Evolutionary conservation across 2,888 invertebrate species (phyloP).

Genomic region (Nymphalis urticae): DNA sequence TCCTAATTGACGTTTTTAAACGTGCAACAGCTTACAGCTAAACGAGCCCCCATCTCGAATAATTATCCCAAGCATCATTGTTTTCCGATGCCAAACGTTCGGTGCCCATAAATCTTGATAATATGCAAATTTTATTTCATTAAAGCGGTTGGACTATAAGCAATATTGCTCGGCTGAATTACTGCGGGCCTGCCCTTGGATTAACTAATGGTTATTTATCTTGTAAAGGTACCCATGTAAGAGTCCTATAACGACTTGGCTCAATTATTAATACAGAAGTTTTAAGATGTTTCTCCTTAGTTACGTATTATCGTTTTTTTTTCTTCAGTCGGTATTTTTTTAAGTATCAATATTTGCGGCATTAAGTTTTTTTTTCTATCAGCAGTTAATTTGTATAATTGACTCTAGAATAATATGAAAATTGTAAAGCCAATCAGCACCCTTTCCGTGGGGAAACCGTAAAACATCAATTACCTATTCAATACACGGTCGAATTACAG

Average conservation of each 20-base stretch:
- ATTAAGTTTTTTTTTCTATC: constrained; percentile 1
- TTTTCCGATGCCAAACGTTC: constrained; percentile 63
- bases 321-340: background rate
- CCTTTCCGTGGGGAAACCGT: constrained; percentile 43
- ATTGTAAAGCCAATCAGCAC: constrained; percentile 61
- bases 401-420: constrained; percentile 57
- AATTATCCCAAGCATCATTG: constrained; percentile 62
- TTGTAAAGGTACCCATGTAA: constrained; percentile 68
- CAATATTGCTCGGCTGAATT: constrained; percentile 74
- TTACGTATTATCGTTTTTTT: constrained; percentile 12
- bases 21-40: constrained; percentile 33
- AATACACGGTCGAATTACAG: constrained; percentile 43
- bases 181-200: constrained; percentile 72
- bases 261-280: constrained; percentile 60
- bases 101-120: constrained; percentile 73
- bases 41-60: constrained; percentile 52
- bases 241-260: constrained; percentile 61
- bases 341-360: too few relatives aligned
- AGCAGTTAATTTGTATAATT: constrained; percentile 41
- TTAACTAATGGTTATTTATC: constrained; percentile 82
- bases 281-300: constrained; percentile 28
- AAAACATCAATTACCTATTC: constrained; percentile 50
- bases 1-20: constrained; percentile 16
- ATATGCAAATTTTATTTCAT: constrained; percentile 82
- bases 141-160: constrained; percentile 75